Percentiles rank a stretch among this genome's conserved stretches.
Conservation (phyloP, 2,888 invertebrate species). For the Oeneis ivallda region DNA sequence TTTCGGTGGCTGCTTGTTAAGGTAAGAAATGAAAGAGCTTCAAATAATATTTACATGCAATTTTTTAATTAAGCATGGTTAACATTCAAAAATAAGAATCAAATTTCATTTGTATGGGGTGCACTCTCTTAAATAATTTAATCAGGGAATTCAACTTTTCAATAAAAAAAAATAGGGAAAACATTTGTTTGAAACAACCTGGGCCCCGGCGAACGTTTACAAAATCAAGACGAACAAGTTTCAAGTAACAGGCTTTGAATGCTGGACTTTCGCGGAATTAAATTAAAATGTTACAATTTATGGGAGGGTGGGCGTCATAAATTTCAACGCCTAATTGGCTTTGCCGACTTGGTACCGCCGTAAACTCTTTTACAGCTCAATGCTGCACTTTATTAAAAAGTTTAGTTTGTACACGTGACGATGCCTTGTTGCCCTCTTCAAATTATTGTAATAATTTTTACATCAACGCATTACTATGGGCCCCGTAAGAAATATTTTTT, state of each 20-base stretch:
- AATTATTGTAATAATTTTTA: neutral
- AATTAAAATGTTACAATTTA: slow-evolving; percentile 79
- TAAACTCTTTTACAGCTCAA: slow-evolving; percentile 74
- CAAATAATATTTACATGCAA: too few species aligned
- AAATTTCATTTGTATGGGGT: too few species aligned
- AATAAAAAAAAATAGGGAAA: slow-evolving; percentile 2
- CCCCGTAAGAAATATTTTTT: too few species aligned
- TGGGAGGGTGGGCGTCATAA: slow-evolving; percentile 65
- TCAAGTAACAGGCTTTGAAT: slow-evolving; percentile 47
- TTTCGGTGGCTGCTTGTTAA: too few species aligned
- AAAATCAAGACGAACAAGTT: slow-evolving; percentile 47
- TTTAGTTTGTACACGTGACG: slow-evolving; percentile 30
- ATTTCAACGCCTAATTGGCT: slow-evolving; percentile 75
- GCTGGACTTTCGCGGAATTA: slow-evolving; percentile 61
- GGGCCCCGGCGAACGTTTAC: slow-evolving; percentile 29
- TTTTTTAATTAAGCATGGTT: too few species aligned
- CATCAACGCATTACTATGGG: neutral
- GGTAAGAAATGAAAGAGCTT: too few species aligned
- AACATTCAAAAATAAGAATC: too few species aligned
- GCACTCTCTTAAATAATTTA: too few species aligned
- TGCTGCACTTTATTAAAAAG: slow-evolving; percentile 42
- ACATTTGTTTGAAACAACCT: slow-evolving; percentile 33
- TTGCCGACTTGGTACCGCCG: slow-evolving; percentile 60
- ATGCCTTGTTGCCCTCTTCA: slow-evolving; percentile 17
- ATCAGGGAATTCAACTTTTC: too few species aligned